Conservation (phyloP, 2,113 vertebrate genomes). For the Odocoileus virginianus region DNA sequence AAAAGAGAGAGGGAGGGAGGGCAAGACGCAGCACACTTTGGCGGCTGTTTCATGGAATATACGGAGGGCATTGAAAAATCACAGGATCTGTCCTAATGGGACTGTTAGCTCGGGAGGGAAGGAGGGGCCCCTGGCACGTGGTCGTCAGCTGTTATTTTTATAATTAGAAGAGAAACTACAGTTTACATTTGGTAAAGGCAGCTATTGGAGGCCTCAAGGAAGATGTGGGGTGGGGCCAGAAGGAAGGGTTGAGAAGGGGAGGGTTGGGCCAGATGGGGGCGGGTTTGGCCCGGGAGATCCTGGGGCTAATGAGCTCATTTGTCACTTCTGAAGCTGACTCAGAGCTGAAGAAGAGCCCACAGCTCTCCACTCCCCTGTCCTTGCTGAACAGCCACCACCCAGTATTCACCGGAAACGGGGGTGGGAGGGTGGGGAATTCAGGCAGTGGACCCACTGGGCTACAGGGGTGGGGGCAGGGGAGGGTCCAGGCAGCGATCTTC, state of each 20-base stretch:
- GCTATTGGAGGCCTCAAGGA: neutral
- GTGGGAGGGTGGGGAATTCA: neutral
- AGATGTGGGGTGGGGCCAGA: neutral
- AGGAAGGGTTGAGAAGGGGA: neutral
- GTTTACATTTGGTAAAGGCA: neutral
- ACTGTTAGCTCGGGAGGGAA: neutral
- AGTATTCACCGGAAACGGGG: neutral
- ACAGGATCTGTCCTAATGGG: constrained; percentile 5
- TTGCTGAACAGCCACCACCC: neutral
- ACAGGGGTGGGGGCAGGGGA: too few species aligned
- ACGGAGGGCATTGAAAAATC: neutral
- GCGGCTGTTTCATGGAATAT: neutral
- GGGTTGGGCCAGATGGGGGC: neutral
- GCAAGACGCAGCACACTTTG: neutral
- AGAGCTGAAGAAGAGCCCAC: neutral
- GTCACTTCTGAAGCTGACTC: neutral
- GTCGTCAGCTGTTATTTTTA: neutral
- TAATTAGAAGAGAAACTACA: neutral
- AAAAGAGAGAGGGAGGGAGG: neutral
- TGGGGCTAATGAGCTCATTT: neutral
- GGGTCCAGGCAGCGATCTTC: neutral
- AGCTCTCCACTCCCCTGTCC: neutral
- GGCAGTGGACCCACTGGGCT: neutral
- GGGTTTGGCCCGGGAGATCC: neutral
- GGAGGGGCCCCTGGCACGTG: neutral